These are phyloP conservation scores for Clamator glandarius DNA, from an alignment of 2,797 vertebrate species.

Conservation along the genomic window DNA sequence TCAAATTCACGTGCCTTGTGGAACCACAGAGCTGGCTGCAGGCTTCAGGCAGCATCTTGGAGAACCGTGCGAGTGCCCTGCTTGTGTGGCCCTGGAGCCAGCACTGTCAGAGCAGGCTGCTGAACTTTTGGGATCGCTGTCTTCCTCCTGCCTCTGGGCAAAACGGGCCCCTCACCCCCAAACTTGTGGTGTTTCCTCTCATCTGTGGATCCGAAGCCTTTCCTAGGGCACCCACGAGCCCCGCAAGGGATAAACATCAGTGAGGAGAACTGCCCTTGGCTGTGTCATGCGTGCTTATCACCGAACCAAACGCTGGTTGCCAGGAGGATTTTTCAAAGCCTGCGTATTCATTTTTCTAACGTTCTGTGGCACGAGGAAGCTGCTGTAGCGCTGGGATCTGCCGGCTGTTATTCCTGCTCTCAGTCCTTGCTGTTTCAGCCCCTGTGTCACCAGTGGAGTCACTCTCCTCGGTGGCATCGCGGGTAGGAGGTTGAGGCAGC, in stretches of 20 bases:
- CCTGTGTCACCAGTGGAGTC: not conserved
- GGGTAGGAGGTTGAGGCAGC: not conserved
- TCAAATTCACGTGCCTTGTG: not conserved
- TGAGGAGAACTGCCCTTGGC: not conserved
- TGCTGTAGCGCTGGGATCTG: rapidly evolving
- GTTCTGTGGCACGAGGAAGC: not conserved
- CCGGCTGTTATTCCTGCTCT: not conserved
- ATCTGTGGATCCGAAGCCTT: not conserved
- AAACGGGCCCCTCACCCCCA: not conserved
- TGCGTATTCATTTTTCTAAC: rapidly evolving
- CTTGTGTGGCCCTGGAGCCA: not conserved
- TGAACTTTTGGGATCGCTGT: rapidly evolving
- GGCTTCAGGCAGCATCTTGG: rapidly evolving
- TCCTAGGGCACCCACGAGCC: not conserved
- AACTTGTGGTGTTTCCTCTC: rapidly evolving
- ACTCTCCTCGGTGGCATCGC: not conserved
- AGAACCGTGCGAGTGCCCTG: not conserved
- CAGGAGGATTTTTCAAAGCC: not conserved
- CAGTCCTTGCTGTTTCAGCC: not conserved
- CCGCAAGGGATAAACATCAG: not conserved
- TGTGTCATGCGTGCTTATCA: not conserved
- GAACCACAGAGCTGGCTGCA: not conserved
- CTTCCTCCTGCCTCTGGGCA: not conserved
- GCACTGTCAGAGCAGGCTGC: not conserved
- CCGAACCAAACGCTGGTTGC: not conserved